A percentile compares a stretch with the other conserved stretches of the same genome.
phyloP scores from a whole-genome alignment of 2,888 invertebrate genomes.

The Epistrophella euchroma region DNA sequence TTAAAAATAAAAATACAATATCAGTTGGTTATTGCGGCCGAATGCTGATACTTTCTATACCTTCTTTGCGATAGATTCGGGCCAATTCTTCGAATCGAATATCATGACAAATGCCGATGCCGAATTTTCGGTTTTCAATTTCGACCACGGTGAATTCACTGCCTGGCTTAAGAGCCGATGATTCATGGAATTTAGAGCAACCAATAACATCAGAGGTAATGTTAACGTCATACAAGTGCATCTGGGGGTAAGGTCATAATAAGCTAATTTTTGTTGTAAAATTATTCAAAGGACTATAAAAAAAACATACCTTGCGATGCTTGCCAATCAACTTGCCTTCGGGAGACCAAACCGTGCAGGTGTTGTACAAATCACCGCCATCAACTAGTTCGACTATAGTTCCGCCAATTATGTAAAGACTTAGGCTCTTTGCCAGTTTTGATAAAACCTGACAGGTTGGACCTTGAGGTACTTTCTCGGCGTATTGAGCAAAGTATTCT shows the following conservation, averaged over 20 bases:
- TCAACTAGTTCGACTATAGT: slow-evolving; percentile 92
- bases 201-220: slow-evolving; percentile 86
- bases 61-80: slow-evolving; percentile 87
- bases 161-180: slow-evolving; percentile 91
- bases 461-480: slow-evolving; percentile 94
- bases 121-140: slow-evolving; percentile 89
- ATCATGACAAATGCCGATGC: slow-evolving; percentile 98
- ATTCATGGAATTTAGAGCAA: slow-evolving; percentile 95
- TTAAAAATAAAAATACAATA: slow-evolving; percentile 78
- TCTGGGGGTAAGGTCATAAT: slow-evolving; percentile 83
- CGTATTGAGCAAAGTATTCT: slow-evolving; percentile 90
- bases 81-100: slow-evolving; percentile 96
- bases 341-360: slow-evolving; percentile 93
- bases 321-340: slow-evolving; percentile 91
- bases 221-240: slow-evolving; percentile 97
- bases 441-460: slow-evolving; percentile 89
- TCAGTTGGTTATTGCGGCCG: neutral
- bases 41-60: slow-evolving; percentile 78
- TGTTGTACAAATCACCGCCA: slow-evolving; percentile 90
- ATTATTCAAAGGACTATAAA: neutral
- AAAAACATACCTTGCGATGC: slow-evolving; percentile 90
- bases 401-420: slow-evolving; percentile 93
- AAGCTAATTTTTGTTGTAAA: neutral
- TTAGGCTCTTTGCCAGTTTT: slow-evolving; percentile 89
- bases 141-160: slow-evolving; percentile 90